phyloP scores from a whole-genome alignment of 2,888 invertebrate genomes.

The Eupithecia tripunctaria region DNA sequence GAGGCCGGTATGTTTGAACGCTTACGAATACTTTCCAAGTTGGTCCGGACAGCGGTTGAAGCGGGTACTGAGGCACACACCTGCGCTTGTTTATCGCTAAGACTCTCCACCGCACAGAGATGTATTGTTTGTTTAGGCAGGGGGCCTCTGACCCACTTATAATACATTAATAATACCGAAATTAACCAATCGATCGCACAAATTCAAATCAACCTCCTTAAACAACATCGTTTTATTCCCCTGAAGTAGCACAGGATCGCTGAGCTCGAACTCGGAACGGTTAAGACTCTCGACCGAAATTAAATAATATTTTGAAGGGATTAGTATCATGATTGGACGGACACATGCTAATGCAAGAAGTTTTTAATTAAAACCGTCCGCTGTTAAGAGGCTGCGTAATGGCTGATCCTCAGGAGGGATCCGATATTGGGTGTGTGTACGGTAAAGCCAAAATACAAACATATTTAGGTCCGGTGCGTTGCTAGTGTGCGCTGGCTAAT shows the following conservation, averaged over 20 bases:
- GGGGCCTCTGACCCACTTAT: constrained; percentile 65
- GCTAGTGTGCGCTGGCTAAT: constrained; percentile 77
- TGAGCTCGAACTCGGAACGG: constrained; percentile 42
- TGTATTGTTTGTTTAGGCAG: constrained; percentile 75
- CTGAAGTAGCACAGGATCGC: constrained; percentile 25
- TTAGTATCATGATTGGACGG: constrained; percentile 75
- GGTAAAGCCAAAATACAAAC: constrained; percentile 81
- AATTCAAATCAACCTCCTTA: constrained; percentile 38
- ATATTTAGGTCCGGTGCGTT: constrained; percentile 80
- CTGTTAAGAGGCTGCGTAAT: constrained; percentile 83
- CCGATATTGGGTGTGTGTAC: constrained; percentile 79
- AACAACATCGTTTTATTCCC: constrained; percentile 43
- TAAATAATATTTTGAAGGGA: constrained; percentile 80
- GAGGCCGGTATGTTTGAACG: constrained; percentile 80
- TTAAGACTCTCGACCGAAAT: constrained; percentile 59
- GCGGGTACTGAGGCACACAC: constrained; percentile 62
- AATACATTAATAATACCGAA: constrained; percentile 68
- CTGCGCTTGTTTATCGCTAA: constrained; percentile 78
- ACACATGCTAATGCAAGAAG: constrained; percentile 83
- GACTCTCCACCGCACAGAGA: constrained; percentile 55
- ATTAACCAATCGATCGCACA: constrained; percentile 51
- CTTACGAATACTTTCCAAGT: constrained; percentile 79
- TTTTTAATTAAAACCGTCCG: constrained; percentile 84
- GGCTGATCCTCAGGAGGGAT: constrained; percentile 80
- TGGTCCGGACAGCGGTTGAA: constrained; percentile 71